A percentile compares a stretch with the other conserved stretches of the same genome.
Conservation (phyloP, 2,797 vertebrate genomes). For the Gobionotothen gibberifrons region DNA sequence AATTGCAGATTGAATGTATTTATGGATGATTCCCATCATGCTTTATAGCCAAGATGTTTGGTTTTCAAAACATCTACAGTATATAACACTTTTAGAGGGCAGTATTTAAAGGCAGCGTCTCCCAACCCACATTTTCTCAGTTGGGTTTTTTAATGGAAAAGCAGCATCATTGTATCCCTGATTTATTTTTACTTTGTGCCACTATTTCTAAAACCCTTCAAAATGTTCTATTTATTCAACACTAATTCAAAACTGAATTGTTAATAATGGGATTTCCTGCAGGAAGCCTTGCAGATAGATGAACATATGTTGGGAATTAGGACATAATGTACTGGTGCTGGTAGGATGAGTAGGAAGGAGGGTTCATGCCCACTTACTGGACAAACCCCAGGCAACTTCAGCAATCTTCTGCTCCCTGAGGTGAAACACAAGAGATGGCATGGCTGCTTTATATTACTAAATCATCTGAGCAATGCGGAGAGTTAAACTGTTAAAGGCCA, state of each 20-base stretch:
- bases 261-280: constrained; percentile 40
- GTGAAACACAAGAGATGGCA: constrained; percentile 58
- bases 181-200: background rate
- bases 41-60: constrained; percentile 12
- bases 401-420: constrained; percentile 53
- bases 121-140: background rate
- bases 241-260: constrained; percentile 11
- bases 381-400: constrained; percentile 67
- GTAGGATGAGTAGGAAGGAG: constrained; percentile 30
- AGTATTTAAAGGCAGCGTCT: constrained; percentile 3
- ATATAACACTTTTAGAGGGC: constrained; percentile 8
- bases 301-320: constrained; percentile 27
- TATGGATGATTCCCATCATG: constrained; percentile 20
- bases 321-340: constrained; percentile 23
- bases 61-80: constrained; percentile 7
- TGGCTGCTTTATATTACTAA: constrained; percentile 58
- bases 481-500: constrained; percentile 64
- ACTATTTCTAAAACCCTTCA: background rate
- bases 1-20: constrained; percentile 13
- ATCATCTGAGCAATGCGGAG: constrained; percentile 66
- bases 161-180: background rate
- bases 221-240: background rate
- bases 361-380: constrained; percentile 54
- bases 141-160: constrained; percentile 17
- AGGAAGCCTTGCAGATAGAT: constrained; percentile 30